Evolutionary conservation across 2,797 vertebrate genomes (phyloP).

Genomic region (Emys orbicularis): DNA sequence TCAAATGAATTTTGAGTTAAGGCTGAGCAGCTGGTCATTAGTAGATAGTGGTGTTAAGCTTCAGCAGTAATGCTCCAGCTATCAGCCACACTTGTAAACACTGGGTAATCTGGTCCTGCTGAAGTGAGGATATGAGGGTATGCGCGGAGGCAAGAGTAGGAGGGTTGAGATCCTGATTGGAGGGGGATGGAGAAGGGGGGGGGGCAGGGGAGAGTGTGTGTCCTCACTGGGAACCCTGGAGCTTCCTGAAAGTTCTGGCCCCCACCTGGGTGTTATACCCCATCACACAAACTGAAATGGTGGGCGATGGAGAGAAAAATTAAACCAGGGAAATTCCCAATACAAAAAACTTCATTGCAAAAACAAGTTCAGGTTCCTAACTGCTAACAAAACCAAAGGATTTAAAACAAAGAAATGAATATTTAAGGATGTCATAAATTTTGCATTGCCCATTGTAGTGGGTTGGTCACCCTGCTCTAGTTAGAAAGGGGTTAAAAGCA

Average conservation of each 20-base stretch:
- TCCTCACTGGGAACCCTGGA: neutral
- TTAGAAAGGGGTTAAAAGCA: too few species aligned
- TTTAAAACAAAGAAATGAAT: slow-evolving; percentile 4
- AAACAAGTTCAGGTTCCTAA: neutral
- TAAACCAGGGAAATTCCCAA: neutral
- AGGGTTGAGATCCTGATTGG: accelerated
- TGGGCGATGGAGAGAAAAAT: neutral
- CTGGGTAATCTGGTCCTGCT: neutral
- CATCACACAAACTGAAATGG: neutral
- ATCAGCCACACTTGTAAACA: neutral
- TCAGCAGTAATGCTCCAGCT: neutral
- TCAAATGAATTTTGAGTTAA: neutral
- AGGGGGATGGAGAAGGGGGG: accelerated
- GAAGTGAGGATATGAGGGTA: neutral
- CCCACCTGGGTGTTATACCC: neutral
- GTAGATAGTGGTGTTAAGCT: neutral
- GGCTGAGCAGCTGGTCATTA: neutral
- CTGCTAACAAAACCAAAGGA: neutral
- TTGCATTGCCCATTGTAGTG: neutral
- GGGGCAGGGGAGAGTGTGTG: neutral
- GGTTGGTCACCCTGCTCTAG: too few species aligned
- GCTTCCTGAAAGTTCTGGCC: neutral
- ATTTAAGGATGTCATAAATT: slow-evolving; percentile 33
- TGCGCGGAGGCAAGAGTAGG: neutral
- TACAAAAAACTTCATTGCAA: neutral